Evolutionary conservation across 1,140 invertebrate species (phyloP).

Genomic region (Tetramorium parvispinum): DNA sequence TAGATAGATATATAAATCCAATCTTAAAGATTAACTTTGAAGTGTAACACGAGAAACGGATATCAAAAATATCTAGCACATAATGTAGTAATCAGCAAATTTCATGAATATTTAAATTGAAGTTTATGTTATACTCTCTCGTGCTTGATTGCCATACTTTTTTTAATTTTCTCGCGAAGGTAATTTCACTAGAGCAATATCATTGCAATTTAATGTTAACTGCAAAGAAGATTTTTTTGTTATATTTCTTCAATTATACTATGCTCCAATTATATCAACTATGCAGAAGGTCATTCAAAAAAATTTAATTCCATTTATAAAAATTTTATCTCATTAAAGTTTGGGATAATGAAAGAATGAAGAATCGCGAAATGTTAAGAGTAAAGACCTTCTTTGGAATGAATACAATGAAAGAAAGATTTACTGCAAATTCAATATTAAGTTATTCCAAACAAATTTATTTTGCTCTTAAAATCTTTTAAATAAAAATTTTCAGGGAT

Average conservation of each 20-base stretch:
- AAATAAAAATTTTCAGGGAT: too few species aligned
- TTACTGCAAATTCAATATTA: background rate
- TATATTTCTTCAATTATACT: constrained; percentile 23
- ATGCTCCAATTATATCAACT: constrained; percentile 14
- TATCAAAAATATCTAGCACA: constrained; percentile 6
- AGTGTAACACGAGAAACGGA: background rate
- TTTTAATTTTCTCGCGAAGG: background rate
- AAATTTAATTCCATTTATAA: constrained; percentile 15
- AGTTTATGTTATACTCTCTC: background rate
- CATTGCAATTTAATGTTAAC: constrained; percentile 43
- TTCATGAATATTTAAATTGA: constrained; percentile 54
- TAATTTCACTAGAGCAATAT: constrained; percentile 33
- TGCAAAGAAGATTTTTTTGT: constrained; percentile 5
- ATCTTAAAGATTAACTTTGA: background rate
- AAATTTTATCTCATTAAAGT: background rate
- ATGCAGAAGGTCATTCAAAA: constrained; percentile 5
- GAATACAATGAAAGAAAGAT: background rate
- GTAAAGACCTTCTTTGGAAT: background rate
- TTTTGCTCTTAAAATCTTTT: too few species aligned
- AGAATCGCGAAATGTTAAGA: constrained; percentile 14
- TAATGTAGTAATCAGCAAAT: constrained; percentile 36
- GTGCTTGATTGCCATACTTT: constrained; percentile 21
- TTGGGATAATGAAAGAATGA: constrained; percentile 19
- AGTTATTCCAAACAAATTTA: background rate
- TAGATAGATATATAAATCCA: background rate